Base-by-base conservation (phyloP, 2,797 vertebrate genomes). In the Danio kyathit region DNA sequence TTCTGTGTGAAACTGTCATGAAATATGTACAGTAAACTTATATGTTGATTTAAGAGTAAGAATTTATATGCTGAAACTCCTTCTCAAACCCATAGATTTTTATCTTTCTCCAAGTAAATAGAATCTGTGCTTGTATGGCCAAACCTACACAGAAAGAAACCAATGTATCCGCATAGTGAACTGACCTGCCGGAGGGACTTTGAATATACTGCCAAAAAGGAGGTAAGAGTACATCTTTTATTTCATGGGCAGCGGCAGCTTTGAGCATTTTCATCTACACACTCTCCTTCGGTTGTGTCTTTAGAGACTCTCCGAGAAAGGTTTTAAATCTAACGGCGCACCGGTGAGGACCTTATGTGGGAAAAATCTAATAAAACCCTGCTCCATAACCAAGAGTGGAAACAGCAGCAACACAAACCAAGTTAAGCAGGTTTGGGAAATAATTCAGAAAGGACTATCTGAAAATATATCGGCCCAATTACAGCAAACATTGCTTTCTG, bases 321-420 rank as follows among this genome's bases (percentile, higher is more conserved):
- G 81, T 64, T 56, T 61, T 51, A 64, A 75, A 83, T 82, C 56
- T 64, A 83, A 73, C 59, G 21, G 72, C 51, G 79, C 17, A 48
- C 69, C 70, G 80, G 54, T 21, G 61, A 69, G 63, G 57, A 73
- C 72, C 66, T 75, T 59, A 56, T 69, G 5, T 44, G 13, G 57
- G 51, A 69, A 63, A 74, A 79, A 79, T 79, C 75, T 64, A 81
- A 83, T 85, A 85, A 85, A 61, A 46, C 14, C 5, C 40, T 46
- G 81, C 75, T 81, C 79, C 51, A 65, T 60, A 76, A 83, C 51
- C 65, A 59, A 73, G 43, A 54, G 80, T 70, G 70, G 65, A 82
- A 82, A 75, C 41, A 61, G 48, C 52, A 57, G 61, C 8, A 73
- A 46, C 29, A 41, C 40, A 74, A 48, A 59, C 46, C 44, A 64